Conservation (phyloP, 2,113 vertebrate species). For the Nycticorax nycticorax region DNA sequence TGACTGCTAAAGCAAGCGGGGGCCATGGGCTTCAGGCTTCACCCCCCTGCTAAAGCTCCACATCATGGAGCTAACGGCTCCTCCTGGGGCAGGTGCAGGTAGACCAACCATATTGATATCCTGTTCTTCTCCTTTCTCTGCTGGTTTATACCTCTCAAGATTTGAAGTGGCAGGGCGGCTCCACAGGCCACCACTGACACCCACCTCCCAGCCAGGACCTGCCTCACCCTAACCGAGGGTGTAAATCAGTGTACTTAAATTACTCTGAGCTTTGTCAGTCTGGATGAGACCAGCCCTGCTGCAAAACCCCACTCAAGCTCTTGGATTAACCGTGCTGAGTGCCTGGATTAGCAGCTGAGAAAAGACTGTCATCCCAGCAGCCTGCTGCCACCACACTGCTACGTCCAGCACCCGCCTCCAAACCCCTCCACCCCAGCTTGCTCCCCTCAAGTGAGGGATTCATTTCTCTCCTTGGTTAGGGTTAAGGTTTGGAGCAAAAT, state of each 20-base stretch:
- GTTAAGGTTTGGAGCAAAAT: background rate
- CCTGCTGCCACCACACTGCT: background rate
- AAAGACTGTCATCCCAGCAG: background rate
- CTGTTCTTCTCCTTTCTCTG: background rate
- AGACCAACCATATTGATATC: background rate
- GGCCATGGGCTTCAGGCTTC: background rate
- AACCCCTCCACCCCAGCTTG: background rate
- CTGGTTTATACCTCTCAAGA: background rate
- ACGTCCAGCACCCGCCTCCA: background rate
- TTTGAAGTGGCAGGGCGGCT: background rate
- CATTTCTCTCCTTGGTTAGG: background rate
- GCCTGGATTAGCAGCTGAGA: background rate
- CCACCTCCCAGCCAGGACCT: background rate
- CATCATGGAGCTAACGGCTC: background rate
- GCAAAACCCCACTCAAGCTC: background rate
- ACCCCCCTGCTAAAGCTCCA: background rate
- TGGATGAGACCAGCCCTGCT: background rate
- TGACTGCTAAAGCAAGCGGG: accelerated
- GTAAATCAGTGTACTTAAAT: background rate
- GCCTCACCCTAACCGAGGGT: background rate
- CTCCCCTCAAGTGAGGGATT: background rate
- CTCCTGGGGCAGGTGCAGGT: background rate
- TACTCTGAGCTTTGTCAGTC: background rate
- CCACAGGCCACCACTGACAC: background rate
- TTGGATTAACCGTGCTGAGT: background rate